A percentile compares a stretch with the other conserved stretches of the same genome.
These are phyloP conservation scores for Taxidea taxus DNA, from an alignment of 2,113 vertebrate species.

Conservation along the genomic window DNA sequence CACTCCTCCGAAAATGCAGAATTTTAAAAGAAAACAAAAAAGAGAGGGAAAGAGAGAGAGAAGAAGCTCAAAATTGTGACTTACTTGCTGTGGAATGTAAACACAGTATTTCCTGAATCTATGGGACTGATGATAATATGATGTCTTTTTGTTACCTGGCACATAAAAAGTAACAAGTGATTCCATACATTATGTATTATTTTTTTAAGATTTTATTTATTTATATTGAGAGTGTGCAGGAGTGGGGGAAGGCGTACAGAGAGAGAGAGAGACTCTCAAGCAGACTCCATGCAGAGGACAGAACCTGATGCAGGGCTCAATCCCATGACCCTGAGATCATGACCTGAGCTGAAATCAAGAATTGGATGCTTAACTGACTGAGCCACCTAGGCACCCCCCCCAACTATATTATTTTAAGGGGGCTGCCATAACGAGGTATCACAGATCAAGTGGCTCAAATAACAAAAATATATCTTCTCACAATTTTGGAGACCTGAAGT, in stretches of 20 bases:
- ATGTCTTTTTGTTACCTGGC: conserved; percentile 74
- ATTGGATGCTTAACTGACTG: background rate
- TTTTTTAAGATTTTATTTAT: background rate
- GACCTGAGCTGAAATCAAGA: background rate
- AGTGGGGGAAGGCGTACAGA: background rate
- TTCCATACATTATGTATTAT: conserved; percentile 48
- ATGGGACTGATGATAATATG: conserved; percentile 67
- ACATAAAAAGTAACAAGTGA: conserved; percentile 73
- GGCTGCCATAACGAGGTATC: background rate
- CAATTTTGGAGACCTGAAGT: background rate
- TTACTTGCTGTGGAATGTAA: conserved; percentile 69
- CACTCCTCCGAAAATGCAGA: conserved; percentile 74
- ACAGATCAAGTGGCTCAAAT: background rate
- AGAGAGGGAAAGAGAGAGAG: background rate
- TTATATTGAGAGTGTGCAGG: background rate
- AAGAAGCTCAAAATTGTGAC: conserved; percentile 62
- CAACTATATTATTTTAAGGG: background rate
- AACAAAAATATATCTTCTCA: background rate
- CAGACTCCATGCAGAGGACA: background rate
- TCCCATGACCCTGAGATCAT: background rate
- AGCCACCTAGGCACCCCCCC: background rate
- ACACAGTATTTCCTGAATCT: conserved; percentile 73
- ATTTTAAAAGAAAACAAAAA: background rate
- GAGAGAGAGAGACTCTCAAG: background rate
- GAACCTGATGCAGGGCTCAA: background rate